phyloP scores from a whole-genome alignment of 2,888 invertebrate genomes.

The Crepidodera aurea region DNA sequence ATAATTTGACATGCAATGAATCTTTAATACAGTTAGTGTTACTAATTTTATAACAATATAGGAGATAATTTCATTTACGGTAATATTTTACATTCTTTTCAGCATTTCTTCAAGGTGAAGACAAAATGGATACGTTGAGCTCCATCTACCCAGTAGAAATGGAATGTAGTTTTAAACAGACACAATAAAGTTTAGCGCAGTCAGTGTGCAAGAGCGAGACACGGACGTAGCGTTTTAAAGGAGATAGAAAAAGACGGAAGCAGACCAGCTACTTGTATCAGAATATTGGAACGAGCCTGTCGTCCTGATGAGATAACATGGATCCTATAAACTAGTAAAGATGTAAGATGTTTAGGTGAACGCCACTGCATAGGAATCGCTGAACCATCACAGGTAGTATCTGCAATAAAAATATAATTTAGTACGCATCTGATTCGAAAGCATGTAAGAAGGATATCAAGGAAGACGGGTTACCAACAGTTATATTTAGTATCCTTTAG shows the following conservation, averaged over 20 bases:
- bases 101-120: too few relatives aligned
- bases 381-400: slow-evolving; percentile 50
- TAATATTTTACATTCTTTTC: too few relatives aligned
- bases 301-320: slow-evolving; percentile 57
- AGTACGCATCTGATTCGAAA: too few relatives aligned
- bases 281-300: slow-evolving; percentile 59
- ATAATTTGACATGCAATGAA: too few relatives aligned
- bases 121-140: too few relatives aligned
- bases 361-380: slow-evolving; percentile 55
- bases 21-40: too few relatives aligned
- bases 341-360: slow-evolving; percentile 59
- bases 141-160: slow-evolving; percentile 45
- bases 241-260: slow-evolving; percentile 53
- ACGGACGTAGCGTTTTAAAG: slow-evolving; percentile 51
- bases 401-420: slow-evolving; percentile 49
- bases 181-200: slow-evolving; percentile 21
- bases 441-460: too few relatives aligned
- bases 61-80: too few relatives aligned
- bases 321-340: slow-evolving; percentile 48
- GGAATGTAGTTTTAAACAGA: slow-evolving; percentile 49
- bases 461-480: too few relatives aligned
- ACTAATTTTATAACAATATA: too few relatives aligned
- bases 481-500: too few relatives aligned
- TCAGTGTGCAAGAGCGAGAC: slow-evolving; percentile 57
- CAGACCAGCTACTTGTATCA: slow-evolving; percentile 62